A percentile compares a stretch with the other conserved stretches of the same genome.
These are phyloP conservation scores for Hephaestus fuliginosus DNA, from an alignment of 2,797 vertebrate genomes.

Conservation along the genomic window DNA sequence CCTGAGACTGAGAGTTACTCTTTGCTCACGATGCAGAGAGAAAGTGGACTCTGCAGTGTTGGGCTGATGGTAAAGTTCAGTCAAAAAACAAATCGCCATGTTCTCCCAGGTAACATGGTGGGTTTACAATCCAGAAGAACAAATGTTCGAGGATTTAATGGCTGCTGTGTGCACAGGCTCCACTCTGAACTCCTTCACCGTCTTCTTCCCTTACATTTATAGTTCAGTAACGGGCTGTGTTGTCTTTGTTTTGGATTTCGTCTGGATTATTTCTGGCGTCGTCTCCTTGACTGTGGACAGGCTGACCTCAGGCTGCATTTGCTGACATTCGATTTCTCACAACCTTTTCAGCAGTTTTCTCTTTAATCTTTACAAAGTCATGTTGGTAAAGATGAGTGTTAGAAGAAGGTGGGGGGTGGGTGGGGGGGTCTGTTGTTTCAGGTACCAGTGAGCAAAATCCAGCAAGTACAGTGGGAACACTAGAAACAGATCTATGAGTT, in stretches of 20 bases:
- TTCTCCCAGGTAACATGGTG: neutral
- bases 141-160: neutral
- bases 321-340: neutral
- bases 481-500: neutral
- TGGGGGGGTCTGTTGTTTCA: too few species aligned
- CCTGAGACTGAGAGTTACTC: slow-evolving; percentile 10
- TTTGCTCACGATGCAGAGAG: slow-evolving; percentile 18
- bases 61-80: neutral
- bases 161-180: neutral
- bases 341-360: neutral
- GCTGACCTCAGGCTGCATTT: neutral
- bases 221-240: neutral
- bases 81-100: neutral
- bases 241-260: neutral
- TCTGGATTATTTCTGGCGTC: neutral
- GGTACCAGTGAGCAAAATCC: too few species aligned
- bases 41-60: slow-evolving; percentile 1
- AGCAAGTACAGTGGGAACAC: neutral
- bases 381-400: too few species aligned
- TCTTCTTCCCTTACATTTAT: neutral
- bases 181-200: neutral
- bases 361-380: neutral
- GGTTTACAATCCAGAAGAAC: neutral
- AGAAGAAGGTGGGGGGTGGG: too few species aligned
- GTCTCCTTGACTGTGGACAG: neutral